Percentiles rank a stretch among this genome's conserved stretches.
Conservation (phyloP, 2,888 invertebrate genomes). For the Microplitis manilae region DNA sequence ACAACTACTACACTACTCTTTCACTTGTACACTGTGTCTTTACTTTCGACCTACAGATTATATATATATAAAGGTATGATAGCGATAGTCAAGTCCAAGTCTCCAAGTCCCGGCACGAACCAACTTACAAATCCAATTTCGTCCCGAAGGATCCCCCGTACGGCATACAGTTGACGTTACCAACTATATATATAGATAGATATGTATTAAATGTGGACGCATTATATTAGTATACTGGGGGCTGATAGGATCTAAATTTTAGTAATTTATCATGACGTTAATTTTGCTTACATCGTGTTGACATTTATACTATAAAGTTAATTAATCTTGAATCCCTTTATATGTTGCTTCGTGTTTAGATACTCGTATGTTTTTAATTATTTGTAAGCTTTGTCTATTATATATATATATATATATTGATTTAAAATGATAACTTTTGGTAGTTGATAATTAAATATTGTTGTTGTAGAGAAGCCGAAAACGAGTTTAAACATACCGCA, state of each 20-base stretch:
- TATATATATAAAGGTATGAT: neutral
- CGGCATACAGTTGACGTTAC: constrained; percentile 12
- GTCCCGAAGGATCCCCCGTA: constrained; percentile 38
- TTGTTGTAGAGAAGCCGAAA: neutral
- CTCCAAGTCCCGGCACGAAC: constrained; percentile 45
- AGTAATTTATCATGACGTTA: constrained; percentile 33
- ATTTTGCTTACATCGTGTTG: constrained; percentile 9
- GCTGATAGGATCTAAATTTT: constrained; percentile 25
- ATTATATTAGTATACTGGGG: neutral
- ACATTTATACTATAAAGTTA: constrained; percentile 46
- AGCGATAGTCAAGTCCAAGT: neutral
- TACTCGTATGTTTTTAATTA: neutral
- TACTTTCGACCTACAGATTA: neutral
- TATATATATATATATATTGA: no score
- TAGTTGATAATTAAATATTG: neutral
- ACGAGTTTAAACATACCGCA: neutral
- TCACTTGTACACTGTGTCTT: neutral
- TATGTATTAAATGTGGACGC: neutral
- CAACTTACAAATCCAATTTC: constrained; percentile 62
- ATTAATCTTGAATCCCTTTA: constrained; percentile 46
- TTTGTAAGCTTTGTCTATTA: neutral
- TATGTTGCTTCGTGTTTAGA: neutral
- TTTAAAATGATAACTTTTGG: neutral
- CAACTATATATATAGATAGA: neutral
- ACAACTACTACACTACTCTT: neutral